These are phyloP conservation scores for Pao palembangensis DNA, from an alignment of 2,113 vertebrate species.

Conservation along the genomic window DNA sequence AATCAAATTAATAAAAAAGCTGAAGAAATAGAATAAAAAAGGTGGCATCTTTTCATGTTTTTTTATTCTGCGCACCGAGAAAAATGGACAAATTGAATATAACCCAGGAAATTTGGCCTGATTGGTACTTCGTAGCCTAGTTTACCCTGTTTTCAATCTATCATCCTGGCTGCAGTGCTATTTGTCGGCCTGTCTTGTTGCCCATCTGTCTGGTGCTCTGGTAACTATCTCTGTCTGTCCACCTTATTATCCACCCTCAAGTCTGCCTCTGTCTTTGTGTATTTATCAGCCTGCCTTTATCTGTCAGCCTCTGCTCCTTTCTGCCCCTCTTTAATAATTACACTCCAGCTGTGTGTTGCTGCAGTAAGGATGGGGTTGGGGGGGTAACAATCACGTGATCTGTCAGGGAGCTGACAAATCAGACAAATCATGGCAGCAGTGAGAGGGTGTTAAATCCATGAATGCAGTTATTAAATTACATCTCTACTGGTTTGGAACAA, in stretches of 20 bases:
- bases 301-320: conserved; percentile 35
- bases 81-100: conserved; percentile 34
- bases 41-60: conserved; percentile 28
- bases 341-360: conserved; percentile 53
- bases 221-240: conserved; percentile 63
- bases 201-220: conserved; percentile 53
- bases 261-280: conserved; percentile 49
- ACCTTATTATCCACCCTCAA: conserved; percentile 65
- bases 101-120: conserved; percentile 24
- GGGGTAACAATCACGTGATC: conserved; percentile 23
- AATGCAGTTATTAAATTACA: no score
- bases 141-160: conserved; percentile 52
- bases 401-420: conserved; percentile 17
- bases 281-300: conserved; percentile 60
- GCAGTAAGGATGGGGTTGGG: conserved; percentile 26
- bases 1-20: conserved; percentile 64
- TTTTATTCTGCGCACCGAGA: conserved; percentile 6
- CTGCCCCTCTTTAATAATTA: conserved; percentile 57
- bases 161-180: conserved; percentile 48
- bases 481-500: no score
- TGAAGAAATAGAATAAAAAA: conserved; percentile 23
- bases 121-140: conserved; percentile 8
- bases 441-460: no score
- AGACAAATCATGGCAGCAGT: background rate
- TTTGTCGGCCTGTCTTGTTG: conserved; percentile 63